Conservation (phyloP, 2,113 vertebrate species). For the Nansenia antarctica region DNA sequence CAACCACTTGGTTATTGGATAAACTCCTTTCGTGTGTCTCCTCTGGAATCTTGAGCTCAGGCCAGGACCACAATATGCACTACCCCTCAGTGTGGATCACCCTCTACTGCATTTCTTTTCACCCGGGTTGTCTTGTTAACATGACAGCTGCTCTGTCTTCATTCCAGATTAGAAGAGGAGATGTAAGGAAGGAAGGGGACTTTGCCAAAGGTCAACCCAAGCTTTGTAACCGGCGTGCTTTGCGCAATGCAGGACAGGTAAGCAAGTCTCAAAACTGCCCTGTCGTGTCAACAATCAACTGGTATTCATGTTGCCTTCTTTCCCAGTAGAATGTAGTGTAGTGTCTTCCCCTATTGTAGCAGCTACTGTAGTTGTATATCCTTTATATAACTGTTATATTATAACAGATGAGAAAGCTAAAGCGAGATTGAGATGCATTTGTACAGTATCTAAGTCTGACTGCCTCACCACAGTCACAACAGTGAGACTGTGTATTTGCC, state of each 20-base stretch:
- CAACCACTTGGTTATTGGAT: constrained; percentile 4
- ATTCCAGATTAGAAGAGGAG: constrained; percentile 74
- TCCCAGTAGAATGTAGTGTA: neutral
- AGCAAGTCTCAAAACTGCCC: neutral
- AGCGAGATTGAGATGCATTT: neutral
- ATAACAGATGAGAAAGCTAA: too few relatives aligned
- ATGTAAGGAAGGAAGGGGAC: constrained; percentile 61
- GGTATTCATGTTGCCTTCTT: neutral
- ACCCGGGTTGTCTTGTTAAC: neutral
- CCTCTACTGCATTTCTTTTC: constrained; percentile 3
- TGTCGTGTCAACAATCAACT: neutral
- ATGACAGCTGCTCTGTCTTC: neutral
- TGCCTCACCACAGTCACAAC: neutral
- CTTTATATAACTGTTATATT: too few relatives aligned
- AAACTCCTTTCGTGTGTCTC: neutral
- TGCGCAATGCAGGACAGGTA: constrained; percentile 75
- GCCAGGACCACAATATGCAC: constrained; percentile 4
- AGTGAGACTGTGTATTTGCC: neutral
- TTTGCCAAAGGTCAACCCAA: constrained; percentile 60
- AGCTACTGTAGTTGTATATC: too few relatives aligned
- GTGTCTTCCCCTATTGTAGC: too few relatives aligned
- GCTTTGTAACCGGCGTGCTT: constrained; percentile 66
- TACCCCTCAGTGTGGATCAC: neutral
- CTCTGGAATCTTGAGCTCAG: constrained; percentile 17
- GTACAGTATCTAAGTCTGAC: neutral